Conservation (phyloP, 1,140 invertebrate species). For the Scaptomyza graminum region DNA sequence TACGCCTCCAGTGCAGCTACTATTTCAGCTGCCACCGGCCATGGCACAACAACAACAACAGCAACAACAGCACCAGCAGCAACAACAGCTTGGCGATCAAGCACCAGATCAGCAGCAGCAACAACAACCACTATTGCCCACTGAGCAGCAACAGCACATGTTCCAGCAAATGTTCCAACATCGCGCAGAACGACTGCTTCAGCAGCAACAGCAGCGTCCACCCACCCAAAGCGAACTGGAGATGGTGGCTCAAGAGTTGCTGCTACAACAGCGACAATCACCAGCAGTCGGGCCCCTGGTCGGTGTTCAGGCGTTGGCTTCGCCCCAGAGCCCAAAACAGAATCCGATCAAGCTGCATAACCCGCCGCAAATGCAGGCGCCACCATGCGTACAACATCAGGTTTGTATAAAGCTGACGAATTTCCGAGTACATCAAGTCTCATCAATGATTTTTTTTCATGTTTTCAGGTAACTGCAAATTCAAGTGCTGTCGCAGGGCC, state of each 20-base stretch:
- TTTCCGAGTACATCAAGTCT: background rate
- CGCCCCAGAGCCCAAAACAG: slow-evolving; percentile 77
- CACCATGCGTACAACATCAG: slow-evolving; percentile 79
- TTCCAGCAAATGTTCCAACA: slow-evolving; percentile 77
- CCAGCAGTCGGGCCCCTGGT: slow-evolving; percentile 60
- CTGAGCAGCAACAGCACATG: slow-evolving; percentile 30
- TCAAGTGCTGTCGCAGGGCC: slow-evolving; percentile 77
- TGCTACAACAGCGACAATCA: slow-evolving; percentile 76
- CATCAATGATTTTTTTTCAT: slow-evolving; percentile 55
- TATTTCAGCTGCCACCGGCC: slow-evolving; percentile 76
- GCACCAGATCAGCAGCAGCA: slow-evolving; percentile 46
- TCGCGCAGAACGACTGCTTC: slow-evolving; percentile 58
- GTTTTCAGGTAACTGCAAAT: slow-evolving; percentile 86
- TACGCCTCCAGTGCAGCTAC: slow-evolving; percentile 75
- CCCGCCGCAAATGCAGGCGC: slow-evolving; percentile 70
- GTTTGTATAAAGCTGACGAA: slow-evolving; percentile 26
- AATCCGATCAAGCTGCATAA: slow-evolving; percentile 24
- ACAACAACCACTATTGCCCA: slow-evolving; percentile 79
- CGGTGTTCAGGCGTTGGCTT: slow-evolving; percentile 69
- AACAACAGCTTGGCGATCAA: slow-evolving; percentile 79
- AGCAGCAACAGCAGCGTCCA: slow-evolving; percentile 71
- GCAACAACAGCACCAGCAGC: slow-evolving; percentile 44
- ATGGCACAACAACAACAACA: slow-evolving; percentile 65
- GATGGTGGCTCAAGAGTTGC: slow-evolving; percentile 72
- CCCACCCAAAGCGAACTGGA: slow-evolving; percentile 82